A percentile compares a stretch with the other conserved stretches of the same genome.
Conservation (phyloP, 2,888 invertebrate species). For the Seladonia tumulorum region DNA sequence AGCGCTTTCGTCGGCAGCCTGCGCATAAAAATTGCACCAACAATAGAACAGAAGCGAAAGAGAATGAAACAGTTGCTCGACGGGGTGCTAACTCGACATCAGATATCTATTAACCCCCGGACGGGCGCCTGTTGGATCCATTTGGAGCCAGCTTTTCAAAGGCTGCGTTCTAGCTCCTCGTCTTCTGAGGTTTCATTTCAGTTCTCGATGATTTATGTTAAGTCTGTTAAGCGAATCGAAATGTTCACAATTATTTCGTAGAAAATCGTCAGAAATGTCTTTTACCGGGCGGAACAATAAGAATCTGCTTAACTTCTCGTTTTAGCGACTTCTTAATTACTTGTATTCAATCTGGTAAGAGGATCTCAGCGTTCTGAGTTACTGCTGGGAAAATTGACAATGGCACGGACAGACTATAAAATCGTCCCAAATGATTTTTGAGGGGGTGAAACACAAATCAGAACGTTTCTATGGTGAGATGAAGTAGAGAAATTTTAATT, state of each 20-base stretch:
- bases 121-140: neutral
- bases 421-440: neutral
- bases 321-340: neutral
- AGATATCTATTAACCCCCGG: neutral
- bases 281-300: neutral
- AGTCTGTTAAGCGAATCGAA: neutral
- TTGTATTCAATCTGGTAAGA: neutral
- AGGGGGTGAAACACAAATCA: neutral
- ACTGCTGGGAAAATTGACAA: neutral
- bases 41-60: neutral
- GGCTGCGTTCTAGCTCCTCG: conserved; percentile 1
- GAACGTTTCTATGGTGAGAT: neutral
- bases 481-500: no score
- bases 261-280: neutral
- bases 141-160: neutral
- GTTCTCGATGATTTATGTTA: neutral
- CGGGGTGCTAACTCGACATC: neutral
- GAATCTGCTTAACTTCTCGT: neutral
- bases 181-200: conserved; percentile 11
- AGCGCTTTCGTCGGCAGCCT: no score
- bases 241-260: neutral
- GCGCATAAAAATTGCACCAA: neutral
- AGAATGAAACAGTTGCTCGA: neutral
- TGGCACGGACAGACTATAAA: neutral
- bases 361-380: neutral